Percentiles rank a stretch among this genome's conserved stretches.
Evolutionary conservation across 2,797 vertebrate species (phyloP).

Genomic region (Sebastes minor): DNA sequence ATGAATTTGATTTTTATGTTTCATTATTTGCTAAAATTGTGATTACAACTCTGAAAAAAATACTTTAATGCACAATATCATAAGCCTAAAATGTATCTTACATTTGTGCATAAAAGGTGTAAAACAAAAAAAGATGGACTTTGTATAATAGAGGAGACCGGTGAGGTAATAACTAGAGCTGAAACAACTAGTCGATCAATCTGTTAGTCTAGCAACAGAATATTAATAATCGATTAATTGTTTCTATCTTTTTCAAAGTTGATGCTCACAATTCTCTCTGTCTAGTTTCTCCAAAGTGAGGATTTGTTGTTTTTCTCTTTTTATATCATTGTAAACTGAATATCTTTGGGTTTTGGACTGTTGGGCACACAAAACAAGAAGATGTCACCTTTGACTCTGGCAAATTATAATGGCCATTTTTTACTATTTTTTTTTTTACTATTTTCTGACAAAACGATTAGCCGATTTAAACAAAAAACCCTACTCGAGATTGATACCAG

Average conservation of each 20-base stretch:
- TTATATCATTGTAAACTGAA: background rate
- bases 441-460: background rate
- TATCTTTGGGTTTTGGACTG: background rate
- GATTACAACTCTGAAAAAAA: too few species aligned
- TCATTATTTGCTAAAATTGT: too few species aligned
- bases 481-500: background rate
- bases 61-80: too few species aligned
- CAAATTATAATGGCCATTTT: background rate
- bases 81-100: background rate
- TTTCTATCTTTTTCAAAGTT: background rate
- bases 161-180: background rate
- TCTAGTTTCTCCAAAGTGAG: background rate
- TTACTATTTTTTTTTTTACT: background rate
- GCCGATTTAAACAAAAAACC: background rate
- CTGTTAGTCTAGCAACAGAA: background rate
- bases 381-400: background rate
- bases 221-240: background rate
- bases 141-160: background rate
- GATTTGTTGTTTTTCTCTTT: background rate
- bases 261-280: background rate
- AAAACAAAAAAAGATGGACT: background rate
- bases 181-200: background rate
- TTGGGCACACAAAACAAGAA: background rate
- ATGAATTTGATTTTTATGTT: too few species aligned
- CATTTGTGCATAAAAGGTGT: background rate